These are phyloP conservation scores for Anoura caudifer DNA, from an alignment of 2,113 vertebrate species.

Conservation along the genomic window DNA sequence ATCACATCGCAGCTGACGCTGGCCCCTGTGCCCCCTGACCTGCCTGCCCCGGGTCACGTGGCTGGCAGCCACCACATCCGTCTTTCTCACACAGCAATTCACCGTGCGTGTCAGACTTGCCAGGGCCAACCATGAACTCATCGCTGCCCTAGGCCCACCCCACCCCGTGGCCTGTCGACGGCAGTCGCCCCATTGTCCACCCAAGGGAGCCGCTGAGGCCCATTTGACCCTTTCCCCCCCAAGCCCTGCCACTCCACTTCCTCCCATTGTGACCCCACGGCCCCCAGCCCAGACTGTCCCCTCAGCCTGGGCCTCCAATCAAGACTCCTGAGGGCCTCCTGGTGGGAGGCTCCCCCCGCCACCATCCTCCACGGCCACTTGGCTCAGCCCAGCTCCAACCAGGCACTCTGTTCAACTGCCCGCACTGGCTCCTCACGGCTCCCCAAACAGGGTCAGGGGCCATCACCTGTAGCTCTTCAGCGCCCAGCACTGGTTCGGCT, in stretches of 20 bases:
- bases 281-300: background rate
- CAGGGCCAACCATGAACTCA: conserved; percentile 45
- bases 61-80: background rate
- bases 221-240: background rate
- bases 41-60: background rate
- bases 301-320: background rate
- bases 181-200: background rate
- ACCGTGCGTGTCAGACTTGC: background rate
- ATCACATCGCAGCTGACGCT: background rate
- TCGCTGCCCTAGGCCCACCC: background rate
- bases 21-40: background rate
- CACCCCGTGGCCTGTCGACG: fast-evolving
- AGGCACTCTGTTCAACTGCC: background rate
- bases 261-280: background rate
- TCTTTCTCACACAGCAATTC: background rate
- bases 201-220: background rate
- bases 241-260: background rate
- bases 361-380: background rate
- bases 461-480: background rate
- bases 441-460: background rate
- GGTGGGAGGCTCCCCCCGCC: background rate
- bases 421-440: background rate
- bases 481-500: background rate
- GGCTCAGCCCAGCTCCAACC: background rate
- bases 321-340: background rate